phyloP scores from a whole-genome alignment of 2,113 vertebrate genomes.

The Corvus cornix region DNA sequence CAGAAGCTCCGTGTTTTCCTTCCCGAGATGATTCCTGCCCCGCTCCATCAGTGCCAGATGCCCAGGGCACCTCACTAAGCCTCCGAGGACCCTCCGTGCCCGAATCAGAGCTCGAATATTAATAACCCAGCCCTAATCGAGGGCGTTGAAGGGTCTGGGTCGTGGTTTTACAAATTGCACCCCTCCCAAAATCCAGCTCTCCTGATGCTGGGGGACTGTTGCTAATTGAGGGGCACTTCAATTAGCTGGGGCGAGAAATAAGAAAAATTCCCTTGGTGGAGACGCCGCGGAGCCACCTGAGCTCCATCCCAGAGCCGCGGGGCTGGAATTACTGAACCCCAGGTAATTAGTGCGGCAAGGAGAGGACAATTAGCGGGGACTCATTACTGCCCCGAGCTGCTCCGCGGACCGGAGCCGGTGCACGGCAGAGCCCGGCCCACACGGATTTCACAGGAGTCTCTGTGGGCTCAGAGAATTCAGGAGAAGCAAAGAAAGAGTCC shows the following conservation, averaged over 20 bases:
- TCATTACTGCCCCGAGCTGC: not conserved
- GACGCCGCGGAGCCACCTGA: not conserved
- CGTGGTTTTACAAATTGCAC: rapidly evolving
- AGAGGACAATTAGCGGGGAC: not conserved
- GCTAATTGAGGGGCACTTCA: not conserved
- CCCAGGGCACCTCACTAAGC: not conserved
- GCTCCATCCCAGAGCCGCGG: not conserved
- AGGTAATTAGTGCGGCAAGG: conserved; percentile 34
- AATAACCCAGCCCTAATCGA: not conserved
- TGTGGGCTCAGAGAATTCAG: rapidly evolving
- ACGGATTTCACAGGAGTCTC: rapidly evolving
- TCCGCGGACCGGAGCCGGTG: not conserved
- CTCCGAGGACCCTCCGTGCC: not conserved
- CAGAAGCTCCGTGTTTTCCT: not conserved
- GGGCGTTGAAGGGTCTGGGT: not conserved
- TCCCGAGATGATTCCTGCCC: not conserved
- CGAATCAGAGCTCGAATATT: not conserved
- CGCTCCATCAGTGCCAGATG: not conserved
- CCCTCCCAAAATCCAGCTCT: not conserved
- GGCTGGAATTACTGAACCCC: not conserved
- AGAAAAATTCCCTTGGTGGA: not conserved
- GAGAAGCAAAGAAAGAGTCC: rapidly evolving
- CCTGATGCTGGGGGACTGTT: not conserved
- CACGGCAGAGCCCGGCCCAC: not conserved
- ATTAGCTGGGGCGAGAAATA: not conserved